Base-by-base conservation (phyloP, 2,113 vertebrate genomes). In the Lycocorax pyrrhopterus region DNA sequence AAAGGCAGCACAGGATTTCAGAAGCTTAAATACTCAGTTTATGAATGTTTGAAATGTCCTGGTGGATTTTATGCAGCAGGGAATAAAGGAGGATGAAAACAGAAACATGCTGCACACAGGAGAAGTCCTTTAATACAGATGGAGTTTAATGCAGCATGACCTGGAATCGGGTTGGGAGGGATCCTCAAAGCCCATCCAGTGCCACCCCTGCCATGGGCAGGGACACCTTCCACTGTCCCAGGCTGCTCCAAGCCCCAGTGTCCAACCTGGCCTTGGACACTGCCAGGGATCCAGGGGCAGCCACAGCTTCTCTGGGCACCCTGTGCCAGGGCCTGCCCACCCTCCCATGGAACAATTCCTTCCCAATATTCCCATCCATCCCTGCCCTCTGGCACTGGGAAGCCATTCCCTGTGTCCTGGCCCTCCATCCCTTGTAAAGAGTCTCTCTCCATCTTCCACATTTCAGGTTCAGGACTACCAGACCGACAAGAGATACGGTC, bases 331-430 rank as follows among this genome's bases (percentile, higher is more conserved):
- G 39, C 29, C 56, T 79, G 6, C 7, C 39, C 74, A 39, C 25
- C 13, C 85, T 72, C 1, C 3, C 58, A 80, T 30, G 41, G 30
- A 80, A 35, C 10, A 18, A 72, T 56, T 49, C 56, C 41, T 78
- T 0, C 49, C 67, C 67, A 35, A 9, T 5, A 13, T 49, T 49
- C 66, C 58, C 49, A 49, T 35, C n/a, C 0, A 4, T 0, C 39
- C 33, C 73, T 71, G 23, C 19, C 19, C 41, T 14, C 56, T 49
- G 58, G n/a, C 49, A 79, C 0, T 17, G 29, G 27, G 35, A 63
- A 47, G 4, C 5, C 23, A 35, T 22, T 41, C 16, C 75, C 56
- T 3, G n/a, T 16, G 16, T 39, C 30, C 33, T 41, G 30, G 0
- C 20, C 1, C 13, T 47, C 20, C 20, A 30, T 0, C 6, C 5